Base-by-base conservation (phyloP, 2,888 invertebrate species). In the Isoperla grammatica region DNA sequence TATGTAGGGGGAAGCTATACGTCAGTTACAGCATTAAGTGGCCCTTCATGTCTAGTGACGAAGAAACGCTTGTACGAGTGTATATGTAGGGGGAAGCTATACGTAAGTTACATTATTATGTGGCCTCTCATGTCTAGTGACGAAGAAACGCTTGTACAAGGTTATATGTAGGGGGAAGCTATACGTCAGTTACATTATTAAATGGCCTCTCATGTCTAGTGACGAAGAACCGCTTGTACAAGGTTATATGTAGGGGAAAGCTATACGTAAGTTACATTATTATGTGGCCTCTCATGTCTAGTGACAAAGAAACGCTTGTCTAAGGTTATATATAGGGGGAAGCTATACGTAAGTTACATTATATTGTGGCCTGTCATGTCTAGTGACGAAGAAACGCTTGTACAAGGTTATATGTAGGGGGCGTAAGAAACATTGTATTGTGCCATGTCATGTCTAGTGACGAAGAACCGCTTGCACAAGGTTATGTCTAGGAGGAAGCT, bases 121-220 rank as follows among this genome's bases (percentile, higher is more conserved):
- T 29, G 29, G 29, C 8, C 81, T 97, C 68, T 99, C 99, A 11
- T 99, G 98, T 74, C 85, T 90, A 66, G 99, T 99, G 49, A 94
- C 95, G 60, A 90, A 92, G 65, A 90, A 96, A 69, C 81, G 96
- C 67, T 82, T 99, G 65, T 92, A 94, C 72, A 93, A 96, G 72
- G 87, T 90, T 56, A 94, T 98, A 69, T 90, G 90, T 70, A 82
- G 89, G 64, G 93, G 91, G 57, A 82, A 88, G 74, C 76, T 94
- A 69, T 83, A 87, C 77, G 93, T 93, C 75, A 78, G 73, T 68
- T 19, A n/a, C 9, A 9, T 42, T n/a, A n/a, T n/a, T n/a, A n/a
- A n/a, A n/a, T n/a, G n/a, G n/a, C n/a, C n/a, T n/a, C n/a, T n/a
- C 99, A 11, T 99, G 98, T 74, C 85, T 90, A 66, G 99, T 99